These are phyloP conservation scores for Halictus quadricinctus DNA, from an alignment of 2,888 invertebrate species.

Conservation along the genomic window DNA sequence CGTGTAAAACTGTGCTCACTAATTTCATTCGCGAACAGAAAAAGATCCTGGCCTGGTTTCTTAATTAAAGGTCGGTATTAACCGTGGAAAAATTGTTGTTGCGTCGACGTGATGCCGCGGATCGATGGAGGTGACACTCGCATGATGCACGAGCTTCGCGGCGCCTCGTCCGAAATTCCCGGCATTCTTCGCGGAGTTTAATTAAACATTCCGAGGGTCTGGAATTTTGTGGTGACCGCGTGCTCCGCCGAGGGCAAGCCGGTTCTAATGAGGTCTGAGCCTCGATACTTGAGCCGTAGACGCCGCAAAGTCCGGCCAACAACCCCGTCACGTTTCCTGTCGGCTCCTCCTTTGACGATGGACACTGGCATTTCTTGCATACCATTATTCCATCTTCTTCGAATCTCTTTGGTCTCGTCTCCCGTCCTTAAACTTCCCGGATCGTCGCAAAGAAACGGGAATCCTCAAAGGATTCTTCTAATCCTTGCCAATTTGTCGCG, in stretches of 20 bases:
- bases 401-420: background rate
- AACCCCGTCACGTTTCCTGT: background rate
- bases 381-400: background rate
- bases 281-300: slow-evolving; percentile 41
- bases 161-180: slow-evolving; percentile 56
- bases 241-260: slow-evolving; percentile 41
- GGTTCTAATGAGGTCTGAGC: slow-evolving; percentile 45
- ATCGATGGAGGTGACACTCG: slow-evolving; percentile 38
- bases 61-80: slow-evolving; percentile 10
- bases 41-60: background rate
- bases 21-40: too few relatives aligned
- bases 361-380: slow-evolving; percentile 8
- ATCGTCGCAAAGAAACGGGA: too few relatives aligned
- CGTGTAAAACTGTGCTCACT: too few relatives aligned
- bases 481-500: background rate
- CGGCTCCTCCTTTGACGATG: background rate
- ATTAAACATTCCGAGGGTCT: slow-evolving; percentile 67
- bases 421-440: background rate
- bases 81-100: slow-evolving; percentile 22
- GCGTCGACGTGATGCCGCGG: slow-evolving; percentile 6
- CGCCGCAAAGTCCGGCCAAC: background rate
- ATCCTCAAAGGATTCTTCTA: background rate
- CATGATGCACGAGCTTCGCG: slow-evolving; percentile 54
- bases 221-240: slow-evolving; percentile 58
- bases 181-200: slow-evolving; percentile 63